Base-by-base conservation (phyloP, 2,113 vertebrate genomes). In the Chloroceryle aenea region DNA sequence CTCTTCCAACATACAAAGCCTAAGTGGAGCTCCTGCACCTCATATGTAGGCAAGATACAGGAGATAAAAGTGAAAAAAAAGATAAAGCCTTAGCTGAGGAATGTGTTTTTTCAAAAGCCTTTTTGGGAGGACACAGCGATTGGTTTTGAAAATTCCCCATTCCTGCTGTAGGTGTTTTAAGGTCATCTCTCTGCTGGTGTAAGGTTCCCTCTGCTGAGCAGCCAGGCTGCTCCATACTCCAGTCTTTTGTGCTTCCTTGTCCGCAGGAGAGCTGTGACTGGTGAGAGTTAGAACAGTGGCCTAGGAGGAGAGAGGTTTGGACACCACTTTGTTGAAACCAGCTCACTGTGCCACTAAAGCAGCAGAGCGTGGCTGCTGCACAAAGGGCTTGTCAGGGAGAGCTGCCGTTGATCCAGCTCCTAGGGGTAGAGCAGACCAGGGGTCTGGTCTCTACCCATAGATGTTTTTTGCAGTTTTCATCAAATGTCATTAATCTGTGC, bases 111-210 rank as follows among this genome's bases (percentile, higher is more conserved):
- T 78, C 22, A 34, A 45, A 87, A 63, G 55, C 13, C 5, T 55
- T 2, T 64, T 67, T 83, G 29, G 38, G 20, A 85, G 47, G 18
- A 68, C 32, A 25, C 14, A 53, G 6, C 0, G 3, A 6, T 7
- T 64, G 14, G 13, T 52, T 90, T 80, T 75, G 71, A 72, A 78
- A 83, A 14, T 43, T 36, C 40, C 8, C 0, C 0, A 1, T 56
- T 72, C 23, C 12, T 72, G 22, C 43, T n/a, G 38, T 18, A 30
- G 85, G 1, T 55, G 42, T 5, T 67, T 59, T 63, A 29, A 74
- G 29, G 80, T 42, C 1, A 3, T n/a, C 27, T 69, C 12, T 3
- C 1, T 42, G 45, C 11, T 34, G 14, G 9, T 0, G 1, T 36
- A 53, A 32, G 55, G 8, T 26, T 84, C 62, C 34, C 12, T 1